phyloP scores from a whole-genome alignment of 2,113 vertebrate species.

The Oplegnathus fasciatus region DNA sequence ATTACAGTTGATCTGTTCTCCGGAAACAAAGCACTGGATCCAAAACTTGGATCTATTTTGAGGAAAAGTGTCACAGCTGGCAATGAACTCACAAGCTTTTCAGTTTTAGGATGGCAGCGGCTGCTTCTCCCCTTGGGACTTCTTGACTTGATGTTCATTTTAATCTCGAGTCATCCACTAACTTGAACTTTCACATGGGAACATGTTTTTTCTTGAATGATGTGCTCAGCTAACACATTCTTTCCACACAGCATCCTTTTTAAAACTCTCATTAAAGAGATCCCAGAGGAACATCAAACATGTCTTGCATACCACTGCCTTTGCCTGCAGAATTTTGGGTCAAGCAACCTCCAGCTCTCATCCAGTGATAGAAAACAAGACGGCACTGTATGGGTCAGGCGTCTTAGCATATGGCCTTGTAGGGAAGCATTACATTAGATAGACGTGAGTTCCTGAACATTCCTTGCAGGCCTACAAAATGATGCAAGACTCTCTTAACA shows the following conservation, averaged over 20 bases:
- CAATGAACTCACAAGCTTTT: constrained; percentile 35
- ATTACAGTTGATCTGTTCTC: constrained; percentile 11
- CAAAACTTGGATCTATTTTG: constrained; percentile 45
- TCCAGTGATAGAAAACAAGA: constrained; percentile 69
- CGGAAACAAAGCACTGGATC: not conserved
- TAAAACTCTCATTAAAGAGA: constrained; percentile 78
- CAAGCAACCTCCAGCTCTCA: constrained; percentile 72
- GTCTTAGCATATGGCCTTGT: constrained; percentile 77
- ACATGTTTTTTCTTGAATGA: constrained; percentile 74
- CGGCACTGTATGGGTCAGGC: constrained; percentile 40
- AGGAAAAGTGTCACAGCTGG: constrained; percentile 60
- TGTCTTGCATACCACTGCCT: constrained; percentile 81
- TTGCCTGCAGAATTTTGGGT: constrained; percentile 74
- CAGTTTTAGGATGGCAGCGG: constrained; percentile 42
- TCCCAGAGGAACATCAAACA: constrained; percentile 83
- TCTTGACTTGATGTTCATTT: constrained; percentile 63
- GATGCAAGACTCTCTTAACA: constrained; percentile 66
- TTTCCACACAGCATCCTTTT: constrained; percentile 76
- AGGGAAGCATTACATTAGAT: constrained; percentile 80
- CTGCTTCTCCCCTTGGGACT: constrained; percentile 40
- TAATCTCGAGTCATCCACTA: constrained; percentile 68
- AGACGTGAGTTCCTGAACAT: constrained; percentile 58
- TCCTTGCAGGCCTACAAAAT: constrained; percentile 69
- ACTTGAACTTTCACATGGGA: constrained; percentile 85
- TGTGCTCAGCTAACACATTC: constrained; percentile 76